These are phyloP conservation scores for Pygmarrhopalites habei DNA, from an alignment of 1,140 invertebrate genomes.

Conservation along the genomic window DNA sequence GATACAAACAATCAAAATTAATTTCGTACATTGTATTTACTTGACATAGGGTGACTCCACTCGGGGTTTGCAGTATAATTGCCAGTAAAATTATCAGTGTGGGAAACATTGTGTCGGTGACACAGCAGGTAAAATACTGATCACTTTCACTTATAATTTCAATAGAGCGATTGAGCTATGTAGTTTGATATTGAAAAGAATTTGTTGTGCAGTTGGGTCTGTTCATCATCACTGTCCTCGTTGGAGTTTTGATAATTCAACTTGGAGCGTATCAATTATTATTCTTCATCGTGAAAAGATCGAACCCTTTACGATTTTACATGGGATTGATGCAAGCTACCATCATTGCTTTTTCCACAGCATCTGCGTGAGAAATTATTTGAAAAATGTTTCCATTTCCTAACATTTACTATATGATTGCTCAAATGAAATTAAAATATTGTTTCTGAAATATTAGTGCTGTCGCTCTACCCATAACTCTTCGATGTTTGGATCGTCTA, in stretches of 20 bases:
- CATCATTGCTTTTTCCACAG: slow-evolving; percentile 84
- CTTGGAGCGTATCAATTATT: slow-evolving; percentile 74
- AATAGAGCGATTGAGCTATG: too few species aligned
- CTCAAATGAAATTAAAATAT: not conserved
- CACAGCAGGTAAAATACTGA: too few species aligned
- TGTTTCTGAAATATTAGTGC: slow-evolving; percentile 61
- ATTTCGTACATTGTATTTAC: slow-evolving; percentile 1
- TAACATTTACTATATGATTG: not conserved
- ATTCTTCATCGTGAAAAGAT: slow-evolving; percentile 72
- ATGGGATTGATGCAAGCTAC: slow-evolving; percentile 72
- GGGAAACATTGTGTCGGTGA: slow-evolving; percentile 65
- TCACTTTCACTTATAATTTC: too few species aligned
- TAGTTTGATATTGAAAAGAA: too few species aligned
- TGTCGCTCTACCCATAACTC: slow-evolving; percentile 88
- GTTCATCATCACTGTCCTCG: slow-evolving; percentile 64
- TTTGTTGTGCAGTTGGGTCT: slow-evolving; percentile 65
- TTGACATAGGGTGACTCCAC: slow-evolving; percentile 23
- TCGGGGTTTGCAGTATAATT: slow-evolving; percentile 48
- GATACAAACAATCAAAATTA: not conserved
- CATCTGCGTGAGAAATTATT: slow-evolving; percentile 68
- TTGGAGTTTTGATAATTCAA: slow-evolving; percentile 81
- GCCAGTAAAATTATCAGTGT: slow-evolving; percentile 81
- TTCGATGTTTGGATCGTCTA: slow-evolving; percentile 85
- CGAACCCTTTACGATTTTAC: slow-evolving; percentile 85
- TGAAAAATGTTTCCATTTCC: not conserved